Conservation (phyloP, 1,140 invertebrate species). For the Polyergus mexicanus region DNA sequence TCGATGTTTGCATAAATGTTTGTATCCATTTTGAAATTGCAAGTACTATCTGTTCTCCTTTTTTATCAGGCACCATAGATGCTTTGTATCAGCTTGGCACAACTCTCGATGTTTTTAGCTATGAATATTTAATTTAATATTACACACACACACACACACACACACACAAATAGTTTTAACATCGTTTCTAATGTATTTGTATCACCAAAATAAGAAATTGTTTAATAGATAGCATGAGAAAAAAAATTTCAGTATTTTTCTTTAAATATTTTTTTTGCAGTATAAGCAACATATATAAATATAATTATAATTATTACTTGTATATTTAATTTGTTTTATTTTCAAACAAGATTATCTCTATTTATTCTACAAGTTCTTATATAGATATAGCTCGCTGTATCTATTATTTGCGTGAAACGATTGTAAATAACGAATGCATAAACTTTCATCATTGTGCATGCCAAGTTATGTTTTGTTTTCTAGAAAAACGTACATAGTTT, state of each 20-base stretch:
- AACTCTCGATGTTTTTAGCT: constrained; percentile 3
- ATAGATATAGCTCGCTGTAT: constrained; percentile 21
- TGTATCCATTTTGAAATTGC: constrained; percentile 3
- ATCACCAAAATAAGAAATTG: neutral
- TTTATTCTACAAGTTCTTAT: constrained; percentile 33
- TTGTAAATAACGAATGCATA: constrained; percentile 68
- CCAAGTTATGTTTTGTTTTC: constrained; percentile 54
- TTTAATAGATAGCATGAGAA: neutral
- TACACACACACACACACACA: neutral
- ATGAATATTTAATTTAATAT: neutral
- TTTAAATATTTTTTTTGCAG: neutral
- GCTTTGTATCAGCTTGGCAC: constrained; percentile 35
- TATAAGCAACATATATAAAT: neutral
- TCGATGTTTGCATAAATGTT: constrained; percentile 35
- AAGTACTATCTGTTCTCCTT: constrained; percentile 34
- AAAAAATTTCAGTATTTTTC: neutral
- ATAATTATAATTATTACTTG: constrained; percentile 5
- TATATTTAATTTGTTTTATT: neutral
- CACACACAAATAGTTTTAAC: neutral
- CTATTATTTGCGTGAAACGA: constrained; percentile 65
- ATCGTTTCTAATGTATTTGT: constrained; percentile 6
- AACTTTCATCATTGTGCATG: constrained; percentile 54
- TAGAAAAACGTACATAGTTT: constrained; percentile 80
- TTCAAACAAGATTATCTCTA: neutral
- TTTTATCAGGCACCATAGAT: constrained; percentile 18